Conservation (phyloP, 2,888 invertebrate species). For the Carabus problematicus region DNA sequence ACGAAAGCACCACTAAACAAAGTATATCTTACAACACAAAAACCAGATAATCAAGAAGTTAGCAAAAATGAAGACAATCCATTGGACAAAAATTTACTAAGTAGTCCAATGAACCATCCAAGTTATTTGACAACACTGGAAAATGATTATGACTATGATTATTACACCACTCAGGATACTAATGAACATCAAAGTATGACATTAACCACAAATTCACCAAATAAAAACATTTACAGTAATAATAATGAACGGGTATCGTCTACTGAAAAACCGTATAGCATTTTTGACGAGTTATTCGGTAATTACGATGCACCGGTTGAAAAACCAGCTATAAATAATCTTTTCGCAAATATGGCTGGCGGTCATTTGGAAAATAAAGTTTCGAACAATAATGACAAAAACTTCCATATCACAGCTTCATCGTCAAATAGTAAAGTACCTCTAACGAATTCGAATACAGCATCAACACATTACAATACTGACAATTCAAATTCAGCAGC, state of each 20-base stretch:
- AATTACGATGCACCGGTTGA: slow-evolving; percentile 53
- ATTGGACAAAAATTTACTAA: slow-evolving; percentile 50
- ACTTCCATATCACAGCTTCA: slow-evolving; percentile 46
- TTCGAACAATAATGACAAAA: slow-evolving; percentile 45
- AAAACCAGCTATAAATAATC: slow-evolving; percentile 6
- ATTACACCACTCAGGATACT: slow-evolving; percentile 45
- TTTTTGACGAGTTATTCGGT: slow-evolving; percentile 59
- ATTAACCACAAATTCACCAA: slow-evolving; percentile 49
- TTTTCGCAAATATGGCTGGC: slow-evolving; percentile 49
- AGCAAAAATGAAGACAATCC: slow-evolving; percentile 45
- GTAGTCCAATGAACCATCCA: slow-evolving; percentile 54
- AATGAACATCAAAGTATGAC: slow-evolving; percentile 47
- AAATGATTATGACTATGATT: slow-evolving; percentile 49
- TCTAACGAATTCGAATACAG: slow-evolving; percentile 42
- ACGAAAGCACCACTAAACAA: slow-evolving; percentile 44
- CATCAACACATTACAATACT: slow-evolving; percentile 12
- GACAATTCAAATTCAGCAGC: slow-evolving; percentile 24
- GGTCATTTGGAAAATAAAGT: slow-evolving; percentile 41
- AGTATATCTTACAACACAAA: slow-evolving; percentile 44
- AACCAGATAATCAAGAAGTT: slow-evolving; percentile 45
- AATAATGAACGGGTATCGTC: slow-evolving; percentile 51
- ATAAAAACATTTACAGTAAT: slow-evolving; percentile 40
- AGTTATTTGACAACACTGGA: slow-evolving; percentile 51
- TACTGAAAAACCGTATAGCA: slow-evolving; percentile 57
- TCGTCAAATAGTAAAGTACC: slow-evolving; percentile 48